Evolutionary conservation across 2,888 invertebrate species (phyloP), one percentile per base, ranked within the genome.

Genomic region (Portevinia maculata): DNA sequence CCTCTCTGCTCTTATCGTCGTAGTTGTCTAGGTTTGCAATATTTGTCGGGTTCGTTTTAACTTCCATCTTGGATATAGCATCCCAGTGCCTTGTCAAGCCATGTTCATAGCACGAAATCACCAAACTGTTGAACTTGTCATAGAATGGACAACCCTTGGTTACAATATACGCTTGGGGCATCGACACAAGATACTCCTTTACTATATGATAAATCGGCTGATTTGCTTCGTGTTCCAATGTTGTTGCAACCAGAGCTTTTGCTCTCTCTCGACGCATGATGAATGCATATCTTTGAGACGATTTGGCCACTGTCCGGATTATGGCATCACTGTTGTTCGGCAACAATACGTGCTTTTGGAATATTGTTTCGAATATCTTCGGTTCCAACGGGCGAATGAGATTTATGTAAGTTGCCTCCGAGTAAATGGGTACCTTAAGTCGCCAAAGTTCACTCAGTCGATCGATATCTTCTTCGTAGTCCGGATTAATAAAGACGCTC

Each of bases 41-140:
- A 52, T 57, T 44, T 3, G 8, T 13, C 3, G 46, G 57, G n/a
- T 70, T 55, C 3, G 44, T 69, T 21, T 46, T 59, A 6, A 48
- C 74, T 30, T 71, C 60, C 1, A 76, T 71, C 32, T 74, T 83
- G 3, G 84, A 70, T 44, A 84, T 73, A 3, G 85, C 84, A 11
- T 85, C 81, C 90, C 90, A 90, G 53, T 89, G 85, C 13, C 88
- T 86, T 1, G 87, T 76, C 4, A 90, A 79, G 1, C 90, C 90
- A 15, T 86, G 85, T 55, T 90, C 90, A 59, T 84, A 85, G 30
- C 88, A 87, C 7, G 84, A 71, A 55, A 86, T 87, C 0, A 87
- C n/a, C n/a, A 88, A 60, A 1, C 30, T 15, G 32, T 89, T 86
- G 11, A 89, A 87, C 69, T 88, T 88, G 41, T 87, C 85, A 1